Conservation (phyloP, 2,888 invertebrate genomes). For the Melanotus villosus region DNA sequence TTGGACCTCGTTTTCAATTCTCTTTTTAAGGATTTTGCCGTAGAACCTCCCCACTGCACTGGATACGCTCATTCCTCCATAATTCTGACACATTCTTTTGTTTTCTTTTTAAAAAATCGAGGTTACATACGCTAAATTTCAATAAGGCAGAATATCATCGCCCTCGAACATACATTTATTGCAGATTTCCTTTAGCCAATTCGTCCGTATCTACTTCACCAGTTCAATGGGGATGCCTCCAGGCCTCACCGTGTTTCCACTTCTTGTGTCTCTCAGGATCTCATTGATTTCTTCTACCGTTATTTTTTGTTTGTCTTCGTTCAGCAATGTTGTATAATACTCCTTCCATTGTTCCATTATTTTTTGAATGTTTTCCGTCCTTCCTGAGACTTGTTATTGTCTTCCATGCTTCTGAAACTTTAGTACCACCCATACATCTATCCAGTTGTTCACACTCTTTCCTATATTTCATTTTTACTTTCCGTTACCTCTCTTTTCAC, state of each 20-base stretch:
- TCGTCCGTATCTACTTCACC: not conserved
- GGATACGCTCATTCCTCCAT: not conserved
- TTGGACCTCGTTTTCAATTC: not conserved
- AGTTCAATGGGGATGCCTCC: no score
- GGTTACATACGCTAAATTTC: not conserved
- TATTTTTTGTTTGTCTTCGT: not conserved
- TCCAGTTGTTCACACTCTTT: conserved; percentile 27
- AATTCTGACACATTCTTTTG: not conserved
- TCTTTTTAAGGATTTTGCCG: not conserved
- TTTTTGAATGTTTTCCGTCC: not conserved
- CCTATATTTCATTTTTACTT: conserved; percentile 21
- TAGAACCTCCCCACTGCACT: not conserved
- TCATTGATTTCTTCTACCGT: no score
- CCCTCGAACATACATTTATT: not conserved
- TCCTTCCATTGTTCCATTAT: conserved; percentile 18
- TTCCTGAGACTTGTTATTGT: conserved; percentile 29
- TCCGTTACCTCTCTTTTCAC: conserved; percentile 5
- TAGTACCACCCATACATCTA: conserved; percentile 20
- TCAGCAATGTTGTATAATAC: conserved; percentile 10
- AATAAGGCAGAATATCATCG: no score
- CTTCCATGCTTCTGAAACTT: not conserved
- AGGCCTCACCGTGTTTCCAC: not conserved
- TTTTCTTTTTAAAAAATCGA: not conserved
- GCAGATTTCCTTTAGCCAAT: not conserved
- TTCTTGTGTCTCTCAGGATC: no score